Evolutionary conservation across 2,113 vertebrate genomes (phyloP).

Genomic region (Sigmodon hispidus): DNA sequence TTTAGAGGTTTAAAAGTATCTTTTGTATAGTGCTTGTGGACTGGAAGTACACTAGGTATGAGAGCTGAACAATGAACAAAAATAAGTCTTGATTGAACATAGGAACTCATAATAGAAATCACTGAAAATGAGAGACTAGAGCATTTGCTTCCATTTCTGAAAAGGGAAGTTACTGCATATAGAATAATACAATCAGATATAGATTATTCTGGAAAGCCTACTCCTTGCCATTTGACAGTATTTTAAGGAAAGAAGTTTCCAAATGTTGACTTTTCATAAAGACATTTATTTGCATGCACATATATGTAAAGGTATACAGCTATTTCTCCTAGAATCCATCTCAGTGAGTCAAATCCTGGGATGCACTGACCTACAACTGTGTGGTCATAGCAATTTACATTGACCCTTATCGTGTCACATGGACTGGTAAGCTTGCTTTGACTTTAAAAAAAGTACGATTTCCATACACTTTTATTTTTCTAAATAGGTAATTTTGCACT

Average conservation of each 20-base stretch:
- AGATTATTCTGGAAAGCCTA: background rate
- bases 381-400: background rate
- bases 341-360: background rate
- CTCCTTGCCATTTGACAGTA: background rate
- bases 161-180: background rate
- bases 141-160: background rate
- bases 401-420: background rate
- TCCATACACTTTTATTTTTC: conserved; percentile 29
- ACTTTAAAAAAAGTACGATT: background rate
- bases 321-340: background rate
- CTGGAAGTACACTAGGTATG: background rate
- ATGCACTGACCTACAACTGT: background rate
- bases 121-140: background rate
- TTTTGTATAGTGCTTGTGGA: background rate
- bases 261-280: background rate
- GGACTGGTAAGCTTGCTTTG: background rate
- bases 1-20: background rate
- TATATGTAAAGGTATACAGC: background rate
- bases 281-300: background rate
- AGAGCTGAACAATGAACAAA: background rate
- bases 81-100: background rate
- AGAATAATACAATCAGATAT: background rate
- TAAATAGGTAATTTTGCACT: background rate
- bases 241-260: conserved; percentile 16
- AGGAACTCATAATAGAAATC: background rate